A percentile compares a stretch with the other conserved stretches of the same genome.
These are phyloP conservation scores for Accipiter cooperii DNA, from an alignment of 2,113 vertebrate genomes.

Conservation along the genomic window DNA sequence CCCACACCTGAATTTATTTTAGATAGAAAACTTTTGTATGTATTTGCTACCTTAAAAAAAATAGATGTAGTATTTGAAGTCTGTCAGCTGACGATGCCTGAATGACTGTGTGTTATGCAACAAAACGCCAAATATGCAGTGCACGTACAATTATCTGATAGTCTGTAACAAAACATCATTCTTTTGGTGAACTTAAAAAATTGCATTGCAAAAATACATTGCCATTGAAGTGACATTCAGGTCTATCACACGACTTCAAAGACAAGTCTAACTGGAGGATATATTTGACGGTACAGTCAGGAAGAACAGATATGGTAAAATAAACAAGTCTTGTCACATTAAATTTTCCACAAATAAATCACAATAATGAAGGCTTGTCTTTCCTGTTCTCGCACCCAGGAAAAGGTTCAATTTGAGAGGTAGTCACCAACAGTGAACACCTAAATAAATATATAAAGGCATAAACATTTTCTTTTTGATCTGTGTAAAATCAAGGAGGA, in stretches of 20 bases:
- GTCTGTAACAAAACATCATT: background rate
- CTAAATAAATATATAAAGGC: background rate
- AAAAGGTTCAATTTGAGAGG: background rate
- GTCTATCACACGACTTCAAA: background rate
- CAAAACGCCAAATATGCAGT: background rate
- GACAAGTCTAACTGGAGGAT: background rate
- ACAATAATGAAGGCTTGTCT: background rate
- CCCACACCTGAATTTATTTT: background rate
- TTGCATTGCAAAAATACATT: background rate
- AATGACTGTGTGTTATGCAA: background rate
- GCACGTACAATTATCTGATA: background rate
- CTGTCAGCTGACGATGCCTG: background rate
- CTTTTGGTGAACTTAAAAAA: background rate
- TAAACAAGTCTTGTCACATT: background rate
- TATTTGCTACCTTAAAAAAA: background rate
- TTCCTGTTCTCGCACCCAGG: background rate
- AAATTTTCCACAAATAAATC: constrained; percentile 25
- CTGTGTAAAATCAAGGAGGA: background rate
- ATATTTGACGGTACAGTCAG: background rate
- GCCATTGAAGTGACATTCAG: background rate
- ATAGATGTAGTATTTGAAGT: background rate
- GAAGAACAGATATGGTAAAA: background rate
- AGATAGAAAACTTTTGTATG: background rate
- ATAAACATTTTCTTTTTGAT: constrained; percentile 15
- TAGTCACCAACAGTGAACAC: background rate